phyloP scores from a whole-genome alignment of 2,797 vertebrate genomes.

The Alcedo atthis region DNA sequence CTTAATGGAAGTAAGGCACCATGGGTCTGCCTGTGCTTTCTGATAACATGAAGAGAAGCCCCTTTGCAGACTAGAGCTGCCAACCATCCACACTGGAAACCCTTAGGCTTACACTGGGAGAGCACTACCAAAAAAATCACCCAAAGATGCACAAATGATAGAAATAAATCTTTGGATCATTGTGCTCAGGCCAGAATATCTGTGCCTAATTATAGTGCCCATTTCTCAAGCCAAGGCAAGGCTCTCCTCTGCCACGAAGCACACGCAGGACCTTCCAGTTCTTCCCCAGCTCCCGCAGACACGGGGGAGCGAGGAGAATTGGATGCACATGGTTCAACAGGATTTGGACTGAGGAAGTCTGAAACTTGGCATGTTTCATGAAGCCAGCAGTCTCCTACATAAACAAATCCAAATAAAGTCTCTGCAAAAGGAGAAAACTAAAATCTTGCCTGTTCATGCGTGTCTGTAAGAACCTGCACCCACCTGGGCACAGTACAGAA shows the following conservation, averaged over 20 bases:
- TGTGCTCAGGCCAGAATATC: background rate
- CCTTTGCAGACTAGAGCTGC: background rate
- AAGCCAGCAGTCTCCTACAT: constrained; percentile 8
- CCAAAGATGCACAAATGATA: accelerated
- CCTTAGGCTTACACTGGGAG: background rate
- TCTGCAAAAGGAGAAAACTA: background rate
- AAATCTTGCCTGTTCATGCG: background rate
- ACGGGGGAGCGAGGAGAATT: constrained; percentile 13
- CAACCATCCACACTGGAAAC: background rate
- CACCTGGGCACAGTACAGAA: background rate
- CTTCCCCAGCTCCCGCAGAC: background rate
- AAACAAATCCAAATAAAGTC: background rate
- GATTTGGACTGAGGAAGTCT: constrained; percentile 29
- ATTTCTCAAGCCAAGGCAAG: background rate
- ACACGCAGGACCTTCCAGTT: accelerated
- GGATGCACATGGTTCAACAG: constrained; percentile 29
- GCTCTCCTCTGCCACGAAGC: background rate
- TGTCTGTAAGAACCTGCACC: background rate
- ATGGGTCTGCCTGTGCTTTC: background rate
- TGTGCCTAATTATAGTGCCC: background rate
- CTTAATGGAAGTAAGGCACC: background rate
- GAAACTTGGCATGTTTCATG: background rate
- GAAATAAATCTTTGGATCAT: background rate
- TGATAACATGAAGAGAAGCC: background rate
- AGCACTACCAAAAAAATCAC: accelerated